phyloP scores from a whole-genome alignment of 2,888 invertebrate genomes.

The Nematopogon swammerdamellus region DNA sequence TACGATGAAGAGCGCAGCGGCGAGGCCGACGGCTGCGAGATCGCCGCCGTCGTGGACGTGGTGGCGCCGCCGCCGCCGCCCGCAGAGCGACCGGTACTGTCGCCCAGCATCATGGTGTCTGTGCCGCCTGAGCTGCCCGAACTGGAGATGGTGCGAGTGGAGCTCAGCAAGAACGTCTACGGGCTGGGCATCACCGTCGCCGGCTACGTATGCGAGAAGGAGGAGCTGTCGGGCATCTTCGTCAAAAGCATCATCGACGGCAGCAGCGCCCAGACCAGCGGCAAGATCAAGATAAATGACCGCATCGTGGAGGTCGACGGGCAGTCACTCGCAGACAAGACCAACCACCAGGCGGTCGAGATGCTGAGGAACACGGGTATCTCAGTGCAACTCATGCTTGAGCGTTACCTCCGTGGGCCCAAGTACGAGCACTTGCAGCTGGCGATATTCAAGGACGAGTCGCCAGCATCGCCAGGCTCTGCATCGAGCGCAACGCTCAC shows the following conservation, averaged over 20 bases:
- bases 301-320: slow-evolving; percentile 96
- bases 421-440: slow-evolving; percentile 90
- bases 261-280: slow-evolving; percentile 91
- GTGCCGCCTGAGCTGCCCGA: slow-evolving; percentile 71
- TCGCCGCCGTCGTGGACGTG: slow-evolving; percentile 43
- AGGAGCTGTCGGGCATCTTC: slow-evolving; percentile 98
- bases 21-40: slow-evolving; percentile 23
- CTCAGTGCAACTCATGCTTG: slow-evolving; percentile 83
- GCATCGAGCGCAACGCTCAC: slow-evolving; percentile 80
- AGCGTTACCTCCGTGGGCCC: slow-evolving; percentile 89
- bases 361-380: slow-evolving; percentile 91
- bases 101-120: no score
- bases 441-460: slow-evolving; percentile 67
- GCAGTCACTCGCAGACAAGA: slow-evolving; percentile 82
- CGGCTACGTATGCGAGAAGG: slow-evolving; percentile 96
- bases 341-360: slow-evolving; percentile 96
- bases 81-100: no score
- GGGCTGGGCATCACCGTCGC: slow-evolving; percentile 95
- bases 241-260: slow-evolving; percentile 97
- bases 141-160: slow-evolving; percentile 86
- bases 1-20: slow-evolving; percentile 38
- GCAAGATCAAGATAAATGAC: slow-evolving; percentile 91
- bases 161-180: slow-evolving; percentile 87
- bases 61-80: slow-evolving; percentile 13
- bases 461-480: slow-evolving; percentile 61